Evolutionary conservation across 2,113 vertebrate species (phyloP), one percentile per base, ranked within the genome.

Genomic region (Eptesicus fuscus): DNA sequence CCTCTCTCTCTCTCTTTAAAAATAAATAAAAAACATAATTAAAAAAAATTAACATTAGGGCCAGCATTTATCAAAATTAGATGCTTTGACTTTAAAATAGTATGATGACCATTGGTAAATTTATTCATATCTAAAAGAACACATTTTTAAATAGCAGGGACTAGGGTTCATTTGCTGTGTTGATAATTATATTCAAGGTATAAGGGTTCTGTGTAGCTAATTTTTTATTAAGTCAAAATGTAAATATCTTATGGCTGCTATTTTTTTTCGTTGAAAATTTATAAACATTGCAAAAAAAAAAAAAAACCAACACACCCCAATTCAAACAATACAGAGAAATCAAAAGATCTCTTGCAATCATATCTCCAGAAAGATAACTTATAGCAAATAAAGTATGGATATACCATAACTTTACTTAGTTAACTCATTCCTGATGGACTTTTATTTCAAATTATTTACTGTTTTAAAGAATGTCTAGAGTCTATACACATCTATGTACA

Each of bases 381-480:
- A 79, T 18, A 13, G 56, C 23, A 91, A 88, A 91, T 20, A 91
- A 89, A 88, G 23, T 87, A 90, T 71, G 42, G 14, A 47, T 61
- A 37, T 32, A 77, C 4, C 23, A 61, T 67, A 42, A 91, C 51
- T 82, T 74, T 44, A 78, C n/a, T 91, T 86, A 40, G 22, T 47
- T 92, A 63, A 86, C 25, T 63, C 47, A 69, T 51, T 92, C 40
- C 53, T 65, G 10, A 93, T 40, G 28, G 13, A 74, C 30, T 73
- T 59, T 91, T 94, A 88, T 89, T 92, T 93, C 42, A 96, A 91
- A 88, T 83, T 93, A 61, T 79, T 47, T 32, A 82, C 4, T 83
- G 20, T 87, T 95, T 92, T 83, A 82, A 91, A 84, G 28, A 83
- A 17, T 67, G 7, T 59, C 51, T 91, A 61, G 12, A 88, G 22